Evolutionary conservation across 2,797 vertebrate genomes (phyloP).

Genomic region (Oryzias sinensis): DNA sequence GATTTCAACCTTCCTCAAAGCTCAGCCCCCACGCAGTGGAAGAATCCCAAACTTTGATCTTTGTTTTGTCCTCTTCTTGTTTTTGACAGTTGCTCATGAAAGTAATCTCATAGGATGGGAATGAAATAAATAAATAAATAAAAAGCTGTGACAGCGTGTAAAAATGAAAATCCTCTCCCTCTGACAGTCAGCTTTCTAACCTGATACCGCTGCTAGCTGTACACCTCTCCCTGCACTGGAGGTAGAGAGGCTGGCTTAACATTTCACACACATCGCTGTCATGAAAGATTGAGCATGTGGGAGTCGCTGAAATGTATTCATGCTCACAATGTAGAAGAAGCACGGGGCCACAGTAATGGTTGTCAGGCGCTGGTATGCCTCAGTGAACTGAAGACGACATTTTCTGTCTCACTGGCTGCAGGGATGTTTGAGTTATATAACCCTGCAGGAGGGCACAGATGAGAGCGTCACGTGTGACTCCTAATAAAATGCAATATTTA

Average conservation of each 20-base stretch:
- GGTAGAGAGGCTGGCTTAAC: conserved; percentile 54
- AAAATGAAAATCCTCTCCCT: conserved; percentile 40
- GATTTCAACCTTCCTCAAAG: conserved; percentile 6
- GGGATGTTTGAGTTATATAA: conserved; percentile 77
- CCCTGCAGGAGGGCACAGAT: conserved; percentile 70
- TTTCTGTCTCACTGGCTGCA: conserved; percentile 78
- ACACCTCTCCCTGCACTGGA: conserved; percentile 42
- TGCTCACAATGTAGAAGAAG: conserved; percentile 69
- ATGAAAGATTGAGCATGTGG: conserved; percentile 73
- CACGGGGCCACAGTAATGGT: conserved; percentile 70
- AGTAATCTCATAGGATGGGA: conserved; percentile 20
- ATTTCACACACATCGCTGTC: conserved; percentile 69
- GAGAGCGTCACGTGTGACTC: conserved; percentile 67
- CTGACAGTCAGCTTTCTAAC: conserved; percentile 48
- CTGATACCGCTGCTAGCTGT: conserved; percentile 27
- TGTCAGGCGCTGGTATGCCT: conserved; percentile 76
- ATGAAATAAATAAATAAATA: not conserved
- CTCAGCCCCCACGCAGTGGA: conserved; percentile 15
- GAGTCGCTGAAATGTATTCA: conserved; percentile 78
- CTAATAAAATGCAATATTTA: conserved; percentile 70
- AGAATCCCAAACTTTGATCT: conserved; percentile 10
- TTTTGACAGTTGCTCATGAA: conserved; percentile 19
- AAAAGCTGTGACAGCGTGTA: conserved; percentile 24
- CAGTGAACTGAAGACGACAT: conserved; percentile 77
- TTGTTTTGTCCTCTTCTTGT: conserved; percentile 15